phyloP scores from a whole-genome alignment of 2,888 invertebrate genomes.

The Mamestra brassicae region DNA sequence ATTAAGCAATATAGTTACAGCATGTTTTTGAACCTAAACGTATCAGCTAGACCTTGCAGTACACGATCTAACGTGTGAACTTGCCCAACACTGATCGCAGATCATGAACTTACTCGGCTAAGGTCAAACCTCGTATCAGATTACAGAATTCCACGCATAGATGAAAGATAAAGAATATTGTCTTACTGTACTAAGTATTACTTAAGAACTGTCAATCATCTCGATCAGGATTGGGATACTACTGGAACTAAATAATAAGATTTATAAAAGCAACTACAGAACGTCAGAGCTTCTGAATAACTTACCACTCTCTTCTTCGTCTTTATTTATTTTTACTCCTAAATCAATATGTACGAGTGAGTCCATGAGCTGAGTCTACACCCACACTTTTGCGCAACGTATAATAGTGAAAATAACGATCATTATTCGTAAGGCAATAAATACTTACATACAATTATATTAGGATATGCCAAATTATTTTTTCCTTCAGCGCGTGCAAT shows the following conservation, averaged over 20 bases:
- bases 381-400: constrained; percentile 8
- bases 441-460: constrained; percentile 23
- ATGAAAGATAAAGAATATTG: constrained; percentile 32
- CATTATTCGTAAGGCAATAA: constrained; percentile 5
- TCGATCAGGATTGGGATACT: not conserved
- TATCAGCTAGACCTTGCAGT: constrained; percentile 32
- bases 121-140: constrained; percentile 59
- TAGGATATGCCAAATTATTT: constrained; percentile 36
- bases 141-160: constrained; percentile 54
- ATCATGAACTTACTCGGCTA: constrained; percentile 63
- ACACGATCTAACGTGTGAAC: constrained; percentile 53
- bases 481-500: constrained; percentile 33
- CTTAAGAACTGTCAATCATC: constrained; percentile 31
- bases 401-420: constrained; percentile 31
- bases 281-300: not conserved
- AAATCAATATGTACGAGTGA: not conserved
- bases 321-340: not conserved
- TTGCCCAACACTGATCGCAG: constrained; percentile 51
- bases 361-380: not conserved
- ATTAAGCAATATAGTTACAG: constrained; percentile 8
- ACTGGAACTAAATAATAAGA: not conserved
- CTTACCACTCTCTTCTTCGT: too few species aligned
- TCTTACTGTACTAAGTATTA: constrained; percentile 15
- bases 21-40: constrained; percentile 33
- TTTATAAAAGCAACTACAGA: too few species aligned